These are phyloP conservation scores for Sphaeridia pumilis DNA, from an alignment of 2,888 invertebrate species.

Conservation along the genomic window DNA sequence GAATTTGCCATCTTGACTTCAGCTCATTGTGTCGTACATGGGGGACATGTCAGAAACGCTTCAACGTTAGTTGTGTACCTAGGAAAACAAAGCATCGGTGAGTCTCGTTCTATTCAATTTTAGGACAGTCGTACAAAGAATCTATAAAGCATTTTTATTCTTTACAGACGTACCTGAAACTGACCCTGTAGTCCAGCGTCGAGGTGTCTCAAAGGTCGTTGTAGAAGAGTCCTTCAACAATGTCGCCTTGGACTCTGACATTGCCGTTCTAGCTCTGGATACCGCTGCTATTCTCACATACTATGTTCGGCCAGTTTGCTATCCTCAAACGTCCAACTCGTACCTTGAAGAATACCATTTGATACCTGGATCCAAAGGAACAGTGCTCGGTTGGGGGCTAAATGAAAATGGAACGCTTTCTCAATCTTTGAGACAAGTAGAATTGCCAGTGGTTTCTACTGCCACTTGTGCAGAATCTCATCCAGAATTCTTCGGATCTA, in stretches of 20 bases:
- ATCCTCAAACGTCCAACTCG: conserved; percentile 33
- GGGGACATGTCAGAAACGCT: conserved; percentile 26
- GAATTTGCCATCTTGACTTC: conserved; percentile 41
- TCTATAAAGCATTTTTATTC: too few species aligned
- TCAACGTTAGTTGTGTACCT: conserved; percentile 26
- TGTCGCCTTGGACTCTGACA: conserved; percentile 43
- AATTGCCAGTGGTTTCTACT: conserved; percentile 32
- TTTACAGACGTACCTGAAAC: conserved; percentile 27
- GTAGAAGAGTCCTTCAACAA: conserved; percentile 34
- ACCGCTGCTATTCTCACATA: conserved; percentile 41
- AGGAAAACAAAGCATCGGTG: conserved; percentile 32
- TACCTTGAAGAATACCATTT: conserved; percentile 34
- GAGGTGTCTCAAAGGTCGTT: conserved; percentile 26
- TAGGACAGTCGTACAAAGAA: too few species aligned
- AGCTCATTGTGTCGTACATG: conserved; percentile 32
- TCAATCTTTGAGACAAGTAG: conserved; percentile 25
- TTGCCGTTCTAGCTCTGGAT: conserved; percentile 45
- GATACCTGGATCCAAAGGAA: conserved; percentile 34
- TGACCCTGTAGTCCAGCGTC: conserved; percentile 33
- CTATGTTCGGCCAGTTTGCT: conserved; percentile 46
- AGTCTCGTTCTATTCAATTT: neutral
- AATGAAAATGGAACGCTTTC: conserved; percentile 45
- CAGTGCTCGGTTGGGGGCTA: conserved; percentile 47
- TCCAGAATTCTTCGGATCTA: conserved; percentile 33
- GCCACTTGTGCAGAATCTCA: conserved; percentile 28